Evolutionary conservation across 2,797 vertebrate genomes (phyloP).

Genomic region (Ptychobarbus kaznakovi): DNA sequence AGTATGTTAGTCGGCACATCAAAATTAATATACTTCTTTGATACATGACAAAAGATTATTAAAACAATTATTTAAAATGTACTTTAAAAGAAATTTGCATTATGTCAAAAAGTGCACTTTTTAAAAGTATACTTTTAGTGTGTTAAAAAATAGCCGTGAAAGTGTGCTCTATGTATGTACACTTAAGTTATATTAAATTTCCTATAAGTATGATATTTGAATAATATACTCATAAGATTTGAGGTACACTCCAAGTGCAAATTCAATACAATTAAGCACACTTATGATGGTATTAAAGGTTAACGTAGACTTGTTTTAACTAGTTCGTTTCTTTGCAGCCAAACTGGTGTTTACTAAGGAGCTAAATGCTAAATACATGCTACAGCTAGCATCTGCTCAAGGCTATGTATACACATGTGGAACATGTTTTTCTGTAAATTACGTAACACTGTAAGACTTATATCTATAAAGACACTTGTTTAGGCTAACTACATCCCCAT

Average conservation of each 20-base stretch:
- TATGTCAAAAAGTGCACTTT: background rate
- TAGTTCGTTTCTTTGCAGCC: background rate
- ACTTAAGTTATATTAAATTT: background rate
- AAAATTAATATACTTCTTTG: background rate
- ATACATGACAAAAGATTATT: background rate
- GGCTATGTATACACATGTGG: background rate
- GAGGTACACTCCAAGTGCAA: background rate
- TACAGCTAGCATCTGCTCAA: background rate
- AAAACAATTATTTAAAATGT: background rate
- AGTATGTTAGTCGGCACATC: background rate
- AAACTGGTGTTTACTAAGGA: background rate
- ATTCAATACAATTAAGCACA: background rate
- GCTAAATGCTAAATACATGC: conserved; percentile 11
- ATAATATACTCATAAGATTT: background rate
- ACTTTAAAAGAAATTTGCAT: background rate
- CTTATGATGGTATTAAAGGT: background rate
- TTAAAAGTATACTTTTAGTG: background rate
- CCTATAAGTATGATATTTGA: background rate
- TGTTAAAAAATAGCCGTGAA: background rate
- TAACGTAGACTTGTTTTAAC: background rate
- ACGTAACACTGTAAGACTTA: background rate
- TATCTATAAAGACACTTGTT: background rate
- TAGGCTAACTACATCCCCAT: background rate
- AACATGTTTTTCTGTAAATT: background rate
- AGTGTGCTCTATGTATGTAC: background rate